These are phyloP conservation scores for Aphidius gifuensis DNA, from an alignment of 1,140 invertebrate genomes.

Conservation along the genomic window DNA sequence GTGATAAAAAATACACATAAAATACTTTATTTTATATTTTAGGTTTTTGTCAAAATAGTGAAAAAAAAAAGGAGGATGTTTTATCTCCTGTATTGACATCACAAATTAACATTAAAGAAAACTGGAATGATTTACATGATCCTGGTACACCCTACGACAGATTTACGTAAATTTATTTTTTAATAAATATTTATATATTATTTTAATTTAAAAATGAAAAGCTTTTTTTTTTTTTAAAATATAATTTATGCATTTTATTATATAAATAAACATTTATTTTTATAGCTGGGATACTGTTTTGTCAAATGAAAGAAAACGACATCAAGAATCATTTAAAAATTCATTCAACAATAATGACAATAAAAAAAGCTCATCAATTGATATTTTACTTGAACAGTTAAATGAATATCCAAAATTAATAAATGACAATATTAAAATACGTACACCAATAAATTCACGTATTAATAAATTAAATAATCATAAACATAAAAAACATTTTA, in stretches of 20 bases:
- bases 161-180: conserved; percentile 1
- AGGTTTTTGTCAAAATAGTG: conserved; percentile 14
- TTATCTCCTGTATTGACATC: neutral
- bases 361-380: neutral
- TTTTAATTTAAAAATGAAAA: neutral
- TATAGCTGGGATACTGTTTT: neutral
- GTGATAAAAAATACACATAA: conserved; percentile 3
- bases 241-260: too few species aligned
- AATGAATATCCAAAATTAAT: conserved; percentile 1
- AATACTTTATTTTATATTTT: conserved; percentile 3
- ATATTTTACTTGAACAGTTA: neutral
- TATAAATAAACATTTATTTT: too few species aligned
- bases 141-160: neutral
- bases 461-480: too few species aligned
- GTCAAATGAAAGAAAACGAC: neutral
- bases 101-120: neutral
- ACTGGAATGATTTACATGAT: conserved; percentile 8
- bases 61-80: neutral
- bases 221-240: neutral
- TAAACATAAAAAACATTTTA: too few species aligned
- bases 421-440: neutral
- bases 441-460: too few species aligned
- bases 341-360: neutral
- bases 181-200: neutral
- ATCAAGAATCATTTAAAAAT: neutral